phyloP scores from a whole-genome alignment of 2,888 invertebrate species.

The Oscheius sp. region DNA sequence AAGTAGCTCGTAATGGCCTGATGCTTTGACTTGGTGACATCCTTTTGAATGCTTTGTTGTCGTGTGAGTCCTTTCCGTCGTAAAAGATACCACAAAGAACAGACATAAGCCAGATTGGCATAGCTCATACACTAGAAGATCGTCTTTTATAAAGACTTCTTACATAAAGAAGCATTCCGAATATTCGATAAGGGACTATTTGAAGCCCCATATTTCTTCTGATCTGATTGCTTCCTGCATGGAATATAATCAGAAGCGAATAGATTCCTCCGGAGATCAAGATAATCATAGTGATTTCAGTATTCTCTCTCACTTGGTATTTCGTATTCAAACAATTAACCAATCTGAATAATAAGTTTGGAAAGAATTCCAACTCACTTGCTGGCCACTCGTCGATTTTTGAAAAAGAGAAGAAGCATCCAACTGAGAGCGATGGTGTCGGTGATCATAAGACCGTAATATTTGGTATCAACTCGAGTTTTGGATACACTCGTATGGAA shows the following conservation, averaged over 20 bases:
- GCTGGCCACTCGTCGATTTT: not conserved
- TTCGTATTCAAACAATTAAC: not conserved
- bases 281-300: not conserved
- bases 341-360: too few relatives aligned
- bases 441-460: conserved; percentile 8
- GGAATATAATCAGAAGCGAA: not conserved
- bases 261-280: conserved; percentile 3
- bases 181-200: not conserved
- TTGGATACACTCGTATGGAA: not conserved
- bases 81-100: not conserved
- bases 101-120: conserved; percentile 1
- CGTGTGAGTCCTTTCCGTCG: not conserved
- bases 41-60: not conserved
- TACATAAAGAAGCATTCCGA: not conserved
- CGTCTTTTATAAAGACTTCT: not conserved
- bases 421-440: conserved; percentile 14
- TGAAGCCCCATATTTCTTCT: not conserved
- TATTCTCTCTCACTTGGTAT: conserved; percentile 22
- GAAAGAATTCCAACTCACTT: not conserved
- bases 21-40: not conserved
- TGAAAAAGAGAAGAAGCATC: conserved; percentile 9
- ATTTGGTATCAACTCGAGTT: conserved; percentile 2
- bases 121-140: conserved; percentile 12
- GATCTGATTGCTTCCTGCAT: conserved; percentile 4
- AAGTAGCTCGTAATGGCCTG: not conserved